Base-by-base conservation (phyloP, 2,113 vertebrate species). In the Platichthys flesus region DNA sequence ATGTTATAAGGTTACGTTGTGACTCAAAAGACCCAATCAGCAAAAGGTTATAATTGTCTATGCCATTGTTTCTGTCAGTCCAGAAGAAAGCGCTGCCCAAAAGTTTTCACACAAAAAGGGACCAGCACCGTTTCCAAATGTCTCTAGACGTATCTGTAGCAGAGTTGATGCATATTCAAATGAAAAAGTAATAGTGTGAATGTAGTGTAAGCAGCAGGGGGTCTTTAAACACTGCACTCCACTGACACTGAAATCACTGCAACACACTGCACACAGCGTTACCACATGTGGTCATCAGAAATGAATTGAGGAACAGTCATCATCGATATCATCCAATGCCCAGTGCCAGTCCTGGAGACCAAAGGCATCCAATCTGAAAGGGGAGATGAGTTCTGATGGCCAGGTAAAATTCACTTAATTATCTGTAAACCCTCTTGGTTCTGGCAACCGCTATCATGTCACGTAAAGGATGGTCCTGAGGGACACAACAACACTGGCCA, bases 331-430 rank as follows among this genome's bases (percentile, higher is more conserved):
- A 96, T 98, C 96, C 95, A 97, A 93, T 23, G 96, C 95, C 97
- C 96, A 99, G 94, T 96, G 95, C 96, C 96, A 97, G 95, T 98
- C 96, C 92, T 96, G 96, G 92, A 97, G 95, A 91, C 96, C 94
- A 86, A 94, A 93, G 95, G 97, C 97, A 93, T 96, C 95, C 90
- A 95, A 93, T 96, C 98, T 99, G 96, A 80, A 97, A 98, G 67
- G 92, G 94, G 94, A 90, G 78, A 96, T 67, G n/a, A 47, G 47
- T 70, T 83, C 47, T 81, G 57, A 81, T 56, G 73, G 58, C 61
- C 1, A 55, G 31, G 45, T 23, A 54, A 67, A 68, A 37, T 2
- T 24, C 13, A 64, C 42, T 24, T 28, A 10, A 60, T 52, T 18
- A 16, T 58, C 49, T 24, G 45, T 10, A 20, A 45, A 68, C 26